Base-by-base conservation (phyloP, 2,797 vertebrate species). In the Microctenopoma steveboyesi region DNA sequence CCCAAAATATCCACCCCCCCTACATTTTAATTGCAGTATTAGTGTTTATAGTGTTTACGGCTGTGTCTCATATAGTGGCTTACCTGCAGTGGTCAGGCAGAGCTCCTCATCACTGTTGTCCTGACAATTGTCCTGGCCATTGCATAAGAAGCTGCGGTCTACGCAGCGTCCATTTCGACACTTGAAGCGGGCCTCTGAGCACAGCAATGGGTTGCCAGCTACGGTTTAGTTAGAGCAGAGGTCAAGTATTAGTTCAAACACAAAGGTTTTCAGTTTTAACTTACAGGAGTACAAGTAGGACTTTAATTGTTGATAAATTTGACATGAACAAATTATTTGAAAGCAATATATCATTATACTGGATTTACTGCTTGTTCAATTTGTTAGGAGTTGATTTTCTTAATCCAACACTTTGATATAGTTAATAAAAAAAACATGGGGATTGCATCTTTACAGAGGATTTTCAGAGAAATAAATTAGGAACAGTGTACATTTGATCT, bases 91-190 rank as follows among this genome's bases (percentile, higher is more conserved):
- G 50, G 92, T 96, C 42, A 95, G 95, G 5, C 98, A 99, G 89
- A 94, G 93, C 75, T 98, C 96, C 72, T 99, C 98, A 0, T 99
- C 97, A 0, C 97, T 99, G 92, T 97, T 99, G 89, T 99, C 98
- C 43, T 95, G 95, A 78, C 98, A 99, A 91, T 99, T 99, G 79
- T 99, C 95, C 57, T 98, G 94, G 51, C 96, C 96, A 0, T 99
- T 97, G 10, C 98, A 99, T 61, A 99, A 91, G 88, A 99, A 99
- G 88, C 98, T 99, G 85, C 96, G 97, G 89, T 99, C 97, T 9
- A 99, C 95, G 89, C 98, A 99, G 51, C 96, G 95, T 16, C 97
- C 96, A 0, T 99, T 99, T 74, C 92, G 94, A 83, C 98, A 99
- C 91, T 96, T 97, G 92, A 98, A 99, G 64, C 98, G 95, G 57